These are phyloP conservation scores for Agapornis roseicollis DNA, from an alignment of 2,113 vertebrate species.

Conservation along the genomic window DNA sequence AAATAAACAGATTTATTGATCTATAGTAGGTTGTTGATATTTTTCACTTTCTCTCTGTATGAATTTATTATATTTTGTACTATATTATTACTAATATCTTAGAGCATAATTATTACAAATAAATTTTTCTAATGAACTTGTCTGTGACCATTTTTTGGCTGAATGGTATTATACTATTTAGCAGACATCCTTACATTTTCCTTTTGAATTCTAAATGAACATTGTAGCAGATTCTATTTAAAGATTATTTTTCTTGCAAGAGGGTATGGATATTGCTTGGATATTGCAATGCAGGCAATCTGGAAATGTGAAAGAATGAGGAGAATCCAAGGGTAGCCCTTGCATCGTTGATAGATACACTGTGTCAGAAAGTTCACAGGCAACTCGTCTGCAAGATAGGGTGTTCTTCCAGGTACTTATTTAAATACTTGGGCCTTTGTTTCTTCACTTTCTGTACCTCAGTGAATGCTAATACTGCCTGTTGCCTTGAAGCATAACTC, in stretches of 20 bases:
- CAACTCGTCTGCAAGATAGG: neutral
- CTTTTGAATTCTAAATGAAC: neutral
- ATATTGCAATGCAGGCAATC: neutral
- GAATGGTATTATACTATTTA: neutral
- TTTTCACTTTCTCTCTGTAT: neutral
- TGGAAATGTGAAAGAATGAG: neutral
- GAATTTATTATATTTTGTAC: neutral
- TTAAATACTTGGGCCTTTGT: neutral
- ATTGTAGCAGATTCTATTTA: neutral
- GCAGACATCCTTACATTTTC: neutral
- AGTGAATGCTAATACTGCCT: neutral
- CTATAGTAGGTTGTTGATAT: neutral
- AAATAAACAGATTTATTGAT: constrained; percentile 27
- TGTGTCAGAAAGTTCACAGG: neutral
- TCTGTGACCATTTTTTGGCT: neutral
- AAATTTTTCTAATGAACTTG: neutral
- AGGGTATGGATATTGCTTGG: neutral
- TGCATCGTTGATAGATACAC: fast-evolving
- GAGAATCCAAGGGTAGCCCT: neutral
- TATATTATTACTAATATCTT: neutral
- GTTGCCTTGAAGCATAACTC: neutral
- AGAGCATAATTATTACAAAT: neutral
- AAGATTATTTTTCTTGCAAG: neutral
- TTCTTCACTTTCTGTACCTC: neutral
- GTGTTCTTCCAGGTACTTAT: neutral